A percentile compares a stretch with the other conserved stretches of the same genome.
phyloP scores from a whole-genome alignment of 2,113 vertebrate species.

The Puma concolor region DNA sequence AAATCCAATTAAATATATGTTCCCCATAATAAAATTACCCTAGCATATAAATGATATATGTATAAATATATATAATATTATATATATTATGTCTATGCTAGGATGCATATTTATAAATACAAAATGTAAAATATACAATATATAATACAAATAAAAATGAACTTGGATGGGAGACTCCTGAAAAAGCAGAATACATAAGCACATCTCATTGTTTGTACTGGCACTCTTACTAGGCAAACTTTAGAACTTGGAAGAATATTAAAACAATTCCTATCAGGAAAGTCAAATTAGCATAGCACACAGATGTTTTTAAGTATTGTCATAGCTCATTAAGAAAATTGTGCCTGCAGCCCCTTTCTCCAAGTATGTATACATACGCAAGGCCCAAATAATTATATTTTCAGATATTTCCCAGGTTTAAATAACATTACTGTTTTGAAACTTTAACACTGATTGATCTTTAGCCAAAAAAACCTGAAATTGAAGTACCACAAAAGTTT shows the following conservation, averaged over 20 bases:
- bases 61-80: background rate
- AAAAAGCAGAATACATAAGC: constrained; percentile 63
- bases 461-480: constrained; percentile 34
- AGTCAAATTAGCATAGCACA: constrained; percentile 60
- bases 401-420: constrained; percentile 55
- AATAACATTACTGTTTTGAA: constrained; percentile 59
- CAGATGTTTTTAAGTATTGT: constrained; percentile 47
- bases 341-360: constrained; percentile 48
- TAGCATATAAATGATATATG: background rate
- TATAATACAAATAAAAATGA: constrained; percentile 20
- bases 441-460: constrained; percentile 42
- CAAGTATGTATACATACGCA: constrained; percentile 44
- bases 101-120: background rate
- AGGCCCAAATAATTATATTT: constrained; percentile 44
- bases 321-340: constrained; percentile 76
- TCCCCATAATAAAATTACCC: background rate
- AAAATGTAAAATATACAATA: background rate
- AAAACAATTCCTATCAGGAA: constrained; percentile 68
- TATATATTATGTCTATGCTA: background rate
- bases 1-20: constrained; percentile 41
- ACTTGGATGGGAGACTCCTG: constrained; percentile 41
- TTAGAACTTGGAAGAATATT: constrained; percentile 60
- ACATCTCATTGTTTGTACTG: constrained; percentile 54
- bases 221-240: background rate
- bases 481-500: constrained; percentile 34